Evolutionary conservation across 1,140 invertebrate genomes (phyloP).

Genomic region (Onthophagus taurus): DNA sequence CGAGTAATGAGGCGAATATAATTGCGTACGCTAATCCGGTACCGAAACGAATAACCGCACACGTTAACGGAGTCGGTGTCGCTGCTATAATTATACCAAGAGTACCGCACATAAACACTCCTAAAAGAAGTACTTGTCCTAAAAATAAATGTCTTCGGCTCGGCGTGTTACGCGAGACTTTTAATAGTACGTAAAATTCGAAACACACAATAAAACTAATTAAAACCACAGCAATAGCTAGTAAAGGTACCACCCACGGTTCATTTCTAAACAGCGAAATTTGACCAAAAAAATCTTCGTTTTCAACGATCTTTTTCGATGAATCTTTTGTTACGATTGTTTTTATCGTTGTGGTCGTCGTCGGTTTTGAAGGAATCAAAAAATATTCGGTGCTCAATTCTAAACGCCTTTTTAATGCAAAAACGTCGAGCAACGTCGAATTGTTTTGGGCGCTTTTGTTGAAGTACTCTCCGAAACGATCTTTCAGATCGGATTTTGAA

Average conservation of each 20-base stretch:
- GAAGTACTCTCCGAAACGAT: too few species aligned
- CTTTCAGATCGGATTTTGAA: too few species aligned
- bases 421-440: too few species aligned
- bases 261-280: constrained; percentile 51
- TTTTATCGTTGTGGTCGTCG: constrained; percentile 31
- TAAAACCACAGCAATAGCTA: constrained; percentile 66
- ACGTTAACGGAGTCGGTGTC: constrained; percentile 69
- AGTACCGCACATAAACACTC: constrained; percentile 73
- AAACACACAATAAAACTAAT: constrained; percentile 75
- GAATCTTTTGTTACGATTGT: constrained; percentile 30
- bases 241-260: constrained; percentile 77
- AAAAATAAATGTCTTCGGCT: constrained; percentile 80
- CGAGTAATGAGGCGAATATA: constrained; percentile 84
- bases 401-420: constrained; percentile 40
- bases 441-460: too few species aligned
- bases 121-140: constrained; percentile 82
- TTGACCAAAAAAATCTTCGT: constrained; percentile 22
- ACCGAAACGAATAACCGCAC: constrained; percentile 73
- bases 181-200: constrained; percentile 83
- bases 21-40: constrained; percentile 79
- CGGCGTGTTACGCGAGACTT: constrained; percentile 72
- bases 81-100: constrained; percentile 70
- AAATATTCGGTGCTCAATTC: constrained; percentile 74
- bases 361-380: constrained; percentile 46
- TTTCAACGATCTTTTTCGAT: constrained; percentile 23